Evolutionary conservation across 2,113 vertebrate genomes (phyloP), one percentile per base, ranked within the genome.

Genomic region (Desmodus rotundus): DNA sequence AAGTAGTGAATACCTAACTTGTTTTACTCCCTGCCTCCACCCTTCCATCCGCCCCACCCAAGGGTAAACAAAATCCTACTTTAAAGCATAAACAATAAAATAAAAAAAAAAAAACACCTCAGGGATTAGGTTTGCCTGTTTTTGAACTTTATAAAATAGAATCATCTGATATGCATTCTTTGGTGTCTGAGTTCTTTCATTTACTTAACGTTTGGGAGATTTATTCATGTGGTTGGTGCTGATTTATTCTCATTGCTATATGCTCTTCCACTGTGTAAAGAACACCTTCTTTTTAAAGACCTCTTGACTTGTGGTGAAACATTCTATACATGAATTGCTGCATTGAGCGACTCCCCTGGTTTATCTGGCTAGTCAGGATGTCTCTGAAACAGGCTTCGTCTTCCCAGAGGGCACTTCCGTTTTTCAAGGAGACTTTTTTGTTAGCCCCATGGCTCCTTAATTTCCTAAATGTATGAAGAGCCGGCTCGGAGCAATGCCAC

Each of bases 311-410:
- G 36, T 20, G 67, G 70, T 74, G 92, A 81, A 90, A 52, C 52
- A 45, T 43, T 77, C 86, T 84, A 16, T 43, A 2, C 24, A 87
- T 56, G 82, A 93, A 56, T 54, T 90, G 63, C n/a, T 92, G 12
- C 24, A n/a, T 4, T 7, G 47, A 72, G 43, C 41, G 11, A 83
- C 54, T 52, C 58, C 67, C 61, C 7, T 22, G 22, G 47, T 52
- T 89, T 76, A 80, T 83, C 45, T 0, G 5, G 61, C 54, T 93
- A 24, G 38, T 78, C 85, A 9, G 13, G 63, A 28, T 93, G 33
- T 72, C 78, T 93, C 61, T 41, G n/a, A 94, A 82, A 65, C 43
- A 81, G 13, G n/a, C 20, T 94, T 97, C 61, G 85, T 89, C 82
- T 65, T 86, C 26, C 31, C 61, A 67, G 33, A 94, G 78, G 31